Base-by-base conservation (phyloP, 2,888 invertebrate genomes). In the Andrena bucephala region DNA sequence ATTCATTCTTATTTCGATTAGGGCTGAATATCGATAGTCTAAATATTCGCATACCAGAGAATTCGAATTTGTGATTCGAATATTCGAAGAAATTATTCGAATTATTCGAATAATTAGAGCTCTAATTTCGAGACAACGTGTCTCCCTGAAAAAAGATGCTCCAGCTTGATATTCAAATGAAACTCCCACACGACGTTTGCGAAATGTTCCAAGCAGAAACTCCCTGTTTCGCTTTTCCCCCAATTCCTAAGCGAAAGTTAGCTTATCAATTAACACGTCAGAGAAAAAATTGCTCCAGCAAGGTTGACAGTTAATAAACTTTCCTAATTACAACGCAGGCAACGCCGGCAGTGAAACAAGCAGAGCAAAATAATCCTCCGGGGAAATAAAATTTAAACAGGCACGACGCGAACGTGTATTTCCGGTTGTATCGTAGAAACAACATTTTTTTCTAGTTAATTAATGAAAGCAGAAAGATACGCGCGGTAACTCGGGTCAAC, bases 371-470 rank as follows among this genome's bases (percentile, higher is more conserved):
- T 73, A 72, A 73, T 70, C 52, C 77, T 48, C 57, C n/a, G 29
- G 69, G 48, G 76, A 67, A 83, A 84, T 79, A 62, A 78, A 76
- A 80, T 69, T 78, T 67, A 83, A 74, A 74, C 31, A 57, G 36
- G 24, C 29, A 29, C n/a, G 29, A 52, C 60, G 5, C n/a, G 27
- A 57, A 69, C 48, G 29, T n/a, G 69, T 59, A 24, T 59, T 54
- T 60, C 59, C 31, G 8, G 29, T 52, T n/a, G 29, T 66, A 65
- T 69, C 50, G 36, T 36, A 16, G 36, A 50, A 70, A 70, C n/a
- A 74, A 62, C 33, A 36, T 78, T 78, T 63, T 78, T 67, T 72
- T 68, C 48, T 62, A 29, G 27, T 20, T 73, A 83, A 83, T 83
- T 83, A 83, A 77, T 67, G 77, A 67, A 71, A 24, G 50, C n/a